Evolutionary conservation across 2,888 invertebrate species (phyloP), one percentile per base, ranked within the genome.

Genomic region (Chorisops tibialis): DNA sequence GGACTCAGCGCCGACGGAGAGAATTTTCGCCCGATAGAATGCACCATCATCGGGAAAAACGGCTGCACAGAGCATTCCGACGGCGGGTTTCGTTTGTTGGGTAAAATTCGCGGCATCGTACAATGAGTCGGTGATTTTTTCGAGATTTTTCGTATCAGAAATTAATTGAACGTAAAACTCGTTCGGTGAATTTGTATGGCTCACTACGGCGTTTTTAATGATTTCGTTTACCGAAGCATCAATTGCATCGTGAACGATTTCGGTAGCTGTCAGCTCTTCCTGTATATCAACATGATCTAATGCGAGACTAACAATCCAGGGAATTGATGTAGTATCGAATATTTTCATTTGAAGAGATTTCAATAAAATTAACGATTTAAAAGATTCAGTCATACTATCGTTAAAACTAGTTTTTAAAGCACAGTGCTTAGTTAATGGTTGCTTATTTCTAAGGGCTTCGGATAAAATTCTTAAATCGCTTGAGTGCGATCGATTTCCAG

Each of bases 11-110:
- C 86, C 85, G 0, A 88, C 81, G 70, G 91, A 90, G 39, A 94
- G 81, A 7, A 96, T 86, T 71, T 87, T 86, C 0, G 93, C 96
- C 63, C 97, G 83, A 76, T 96, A 97, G 91, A 95, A 96, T 64
- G 85, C 83, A 4, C 87, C 85, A 73, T 96, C 93, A 0, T 85
- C 86, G 1, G 84, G 81, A 75, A 90, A 96, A 68, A 88, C 86
- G 0, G 94, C 94, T 22, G 85, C 81, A 69, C 88, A 89, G 0
- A 86, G 68, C 0, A 86, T 85, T 52, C 83, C 72, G 9, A 70
- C 30, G 19, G 67, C 52, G 19, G 47, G 38, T 43, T 59, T 60
- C 0, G 59, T n/a, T 3, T 73, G 3, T 11, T 64, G 41, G 1
- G 50, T 18, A 54, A 68, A 60, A 18, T 41, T 41, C 14, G n/a